phyloP scores from a whole-genome alignment of 2,113 vertebrate species.

The Heliornis fulica region DNA sequence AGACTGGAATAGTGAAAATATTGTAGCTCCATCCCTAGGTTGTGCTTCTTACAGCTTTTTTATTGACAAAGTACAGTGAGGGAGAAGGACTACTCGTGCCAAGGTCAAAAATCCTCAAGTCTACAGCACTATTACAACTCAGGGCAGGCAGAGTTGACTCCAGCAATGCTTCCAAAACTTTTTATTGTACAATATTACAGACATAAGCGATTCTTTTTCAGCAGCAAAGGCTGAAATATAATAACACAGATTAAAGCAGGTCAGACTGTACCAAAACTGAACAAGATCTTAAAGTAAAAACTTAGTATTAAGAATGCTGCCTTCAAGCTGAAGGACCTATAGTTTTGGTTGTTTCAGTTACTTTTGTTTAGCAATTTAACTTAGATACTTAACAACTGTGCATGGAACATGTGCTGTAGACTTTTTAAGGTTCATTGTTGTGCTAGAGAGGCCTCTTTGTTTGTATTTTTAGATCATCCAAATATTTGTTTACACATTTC shows the following conservation, averaged over 20 bases:
- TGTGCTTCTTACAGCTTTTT: background rate
- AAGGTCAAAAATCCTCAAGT: background rate
- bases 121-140: background rate
- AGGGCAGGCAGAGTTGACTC: background rate
- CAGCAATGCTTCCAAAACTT: background rate
- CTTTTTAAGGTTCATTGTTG: conserved; percentile 1
- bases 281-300: background rate
- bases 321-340: background rate
- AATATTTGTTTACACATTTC: conserved; percentile 60
- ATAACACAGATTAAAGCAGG: background rate
- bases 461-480: conserved; percentile 18
- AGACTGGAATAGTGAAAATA: background rate
- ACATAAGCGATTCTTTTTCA: background rate
- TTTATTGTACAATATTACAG: background rate
- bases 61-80: background rate
- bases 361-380: background rate
- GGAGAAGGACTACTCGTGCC: background rate
- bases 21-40: background rate
- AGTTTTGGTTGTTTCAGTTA: background rate
- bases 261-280: background rate
- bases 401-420: background rate
- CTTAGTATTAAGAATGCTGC: background rate
- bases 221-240: background rate
- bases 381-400: background rate
- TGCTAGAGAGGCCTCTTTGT: background rate